phyloP scores from a whole-genome alignment of 2,888 invertebrate species.

The Meganola albula region DNA sequence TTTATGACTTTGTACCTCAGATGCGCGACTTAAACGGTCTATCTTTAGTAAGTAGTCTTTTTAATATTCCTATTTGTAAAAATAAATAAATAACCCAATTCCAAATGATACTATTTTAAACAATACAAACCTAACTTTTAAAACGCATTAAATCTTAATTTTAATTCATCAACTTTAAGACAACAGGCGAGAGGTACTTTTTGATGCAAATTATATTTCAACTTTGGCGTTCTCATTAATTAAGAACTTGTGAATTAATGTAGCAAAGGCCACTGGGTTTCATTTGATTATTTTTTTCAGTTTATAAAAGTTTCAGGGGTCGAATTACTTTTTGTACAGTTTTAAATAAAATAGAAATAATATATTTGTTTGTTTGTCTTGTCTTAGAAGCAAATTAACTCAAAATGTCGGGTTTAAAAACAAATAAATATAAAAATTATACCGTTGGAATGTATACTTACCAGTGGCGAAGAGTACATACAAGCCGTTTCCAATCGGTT shows the following conservation, averaged over 20 bases:
- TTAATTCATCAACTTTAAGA: constrained; percentile 51
- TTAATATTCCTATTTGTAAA: constrained; percentile 15
- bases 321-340: constrained; percentile 15
- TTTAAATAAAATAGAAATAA: no score
- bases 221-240: constrained; percentile 57
- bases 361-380: no score
- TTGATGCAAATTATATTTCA: constrained; percentile 54
- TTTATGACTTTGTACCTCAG: no score
- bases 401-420: no score
- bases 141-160: constrained; percentile 60
- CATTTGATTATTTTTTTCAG: constrained; percentile 40
- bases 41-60: no score
- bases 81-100: constrained; percentile 18
- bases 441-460: no score
- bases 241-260: constrained; percentile 47
- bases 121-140: constrained; percentile 34
- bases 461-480: no score
- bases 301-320: constrained; percentile 14
- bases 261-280: constrained; percentile 33
- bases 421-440: no score
- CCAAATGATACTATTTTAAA: constrained; percentile 21
- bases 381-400: no score
- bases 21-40: no score
- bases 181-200: constrained; percentile 43
- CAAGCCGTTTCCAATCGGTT: no score